Percentiles rank a stretch among this genome's conserved stretches.
Conservation (phyloP, 1,140 invertebrate species). For the Bombus superbus region DNA sequence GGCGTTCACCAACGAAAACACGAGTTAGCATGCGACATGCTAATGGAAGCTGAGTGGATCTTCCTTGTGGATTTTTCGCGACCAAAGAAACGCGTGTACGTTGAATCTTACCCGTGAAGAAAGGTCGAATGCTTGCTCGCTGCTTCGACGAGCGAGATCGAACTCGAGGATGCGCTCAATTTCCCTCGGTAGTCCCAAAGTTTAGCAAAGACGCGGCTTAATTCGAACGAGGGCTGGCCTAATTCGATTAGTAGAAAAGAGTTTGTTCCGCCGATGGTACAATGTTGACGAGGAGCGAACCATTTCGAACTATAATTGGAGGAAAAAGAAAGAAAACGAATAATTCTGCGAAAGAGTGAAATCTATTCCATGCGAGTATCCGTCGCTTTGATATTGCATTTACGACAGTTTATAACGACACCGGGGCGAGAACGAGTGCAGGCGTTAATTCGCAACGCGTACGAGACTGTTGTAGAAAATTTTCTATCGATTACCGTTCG, state of each 20-base stretch:
- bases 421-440: background rate
- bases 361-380: background rate
- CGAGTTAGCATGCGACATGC: background rate
- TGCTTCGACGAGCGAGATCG: background rate
- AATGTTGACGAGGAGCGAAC: background rate
- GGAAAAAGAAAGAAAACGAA: background rate
- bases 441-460: background rate
- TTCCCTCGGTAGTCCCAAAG: background rate
- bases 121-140: background rate
- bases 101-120: too few relatives aligned
- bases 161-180: background rate
- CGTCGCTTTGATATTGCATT: background rate
- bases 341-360: background rate
- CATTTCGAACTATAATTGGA: background rate
- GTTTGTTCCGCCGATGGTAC: background rate
- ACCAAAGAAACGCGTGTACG: background rate
- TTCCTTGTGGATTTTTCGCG: background rate
- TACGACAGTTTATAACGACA: background rate
- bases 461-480: background rate
- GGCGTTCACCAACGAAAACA: background rate
- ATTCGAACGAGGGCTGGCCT: slow-evolving; percentile 21
- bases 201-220: slow-evolving; percentile 35
- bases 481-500: background rate
- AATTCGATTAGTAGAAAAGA: background rate
- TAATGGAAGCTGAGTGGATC: background rate